Percentiles rank a stretch among this genome's conserved stretches.
phyloP scores from a whole-genome alignment of 2,113 vertebrate species.

The Bolborhynchus lineola region DNA sequence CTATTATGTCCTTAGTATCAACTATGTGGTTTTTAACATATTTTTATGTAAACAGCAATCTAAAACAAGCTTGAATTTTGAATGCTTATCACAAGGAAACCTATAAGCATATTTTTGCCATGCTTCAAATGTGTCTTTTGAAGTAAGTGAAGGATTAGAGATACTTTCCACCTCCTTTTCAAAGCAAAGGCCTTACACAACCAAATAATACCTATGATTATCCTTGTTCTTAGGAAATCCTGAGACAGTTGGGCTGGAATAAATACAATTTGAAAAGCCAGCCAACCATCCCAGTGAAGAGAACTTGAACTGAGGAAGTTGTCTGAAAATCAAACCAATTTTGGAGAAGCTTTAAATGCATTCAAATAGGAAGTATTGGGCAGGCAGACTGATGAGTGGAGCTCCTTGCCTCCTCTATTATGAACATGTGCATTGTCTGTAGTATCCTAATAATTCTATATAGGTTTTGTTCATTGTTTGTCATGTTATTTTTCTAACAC shows the following conservation, averaged over 20 bases:
- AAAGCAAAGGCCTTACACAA: background rate
- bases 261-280: slow-evolving; percentile 49
- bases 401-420: background rate
- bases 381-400: background rate
- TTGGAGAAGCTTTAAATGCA: background rate
- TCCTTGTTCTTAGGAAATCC: background rate
- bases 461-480: slow-evolving; percentile 29
- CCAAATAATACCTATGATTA: background rate
- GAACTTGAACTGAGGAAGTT: background rate
- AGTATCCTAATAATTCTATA: background rate
- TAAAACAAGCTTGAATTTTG: background rate
- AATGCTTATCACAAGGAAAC: background rate
- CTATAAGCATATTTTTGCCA: background rate
- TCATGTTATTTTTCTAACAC: slow-evolving; percentile 50
- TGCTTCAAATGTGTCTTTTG: background rate
- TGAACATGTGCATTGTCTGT: background rate
- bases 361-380: background rate
- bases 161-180: background rate
- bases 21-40: background rate
- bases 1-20: background rate
- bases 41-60: background rate
- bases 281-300: background rate
- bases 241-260: background rate
- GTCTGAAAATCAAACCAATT: slow-evolving; percentile 20
- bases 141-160: background rate